Evolutionary conservation across 2,113 vertebrate genomes (phyloP).

Genomic region (Ginglymostoma cirratum): DNA sequence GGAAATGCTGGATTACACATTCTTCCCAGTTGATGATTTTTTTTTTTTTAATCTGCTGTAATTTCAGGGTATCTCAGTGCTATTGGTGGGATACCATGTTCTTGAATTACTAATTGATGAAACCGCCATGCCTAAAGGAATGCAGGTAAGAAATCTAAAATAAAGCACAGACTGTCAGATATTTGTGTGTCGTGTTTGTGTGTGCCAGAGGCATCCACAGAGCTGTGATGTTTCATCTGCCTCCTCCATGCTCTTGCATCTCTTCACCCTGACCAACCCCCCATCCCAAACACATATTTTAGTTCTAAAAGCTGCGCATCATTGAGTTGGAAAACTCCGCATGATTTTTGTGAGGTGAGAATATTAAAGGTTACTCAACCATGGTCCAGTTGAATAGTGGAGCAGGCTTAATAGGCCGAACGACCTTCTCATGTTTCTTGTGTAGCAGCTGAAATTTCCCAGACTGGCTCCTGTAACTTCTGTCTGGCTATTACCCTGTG

Average conservation of each 20-base stretch:
- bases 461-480: background rate
- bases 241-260: background rate
- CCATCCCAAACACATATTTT: background rate
- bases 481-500: background rate
- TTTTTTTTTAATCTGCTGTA: background rate
- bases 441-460: background rate
- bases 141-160: constrained; percentile 67
- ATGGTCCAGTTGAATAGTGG: background rate
- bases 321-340: background rate
- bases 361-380: background rate
- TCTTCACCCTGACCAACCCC: background rate
- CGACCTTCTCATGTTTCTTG: background rate
- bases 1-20: background rate
- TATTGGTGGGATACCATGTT: constrained; percentile 86
- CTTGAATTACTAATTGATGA: constrained; percentile 90
- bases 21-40: background rate
- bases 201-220: background rate
- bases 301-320: background rate
- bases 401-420: background rate
- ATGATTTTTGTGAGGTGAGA: background rate
- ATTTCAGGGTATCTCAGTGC: constrained; percentile 78
- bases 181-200: too few species aligned
- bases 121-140: constrained; percentile 82
- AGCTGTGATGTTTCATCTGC: background rate
- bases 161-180: background rate